Base-by-base conservation (phyloP, 2,888 invertebrate genomes). In the Acronicta aceris region DNA sequence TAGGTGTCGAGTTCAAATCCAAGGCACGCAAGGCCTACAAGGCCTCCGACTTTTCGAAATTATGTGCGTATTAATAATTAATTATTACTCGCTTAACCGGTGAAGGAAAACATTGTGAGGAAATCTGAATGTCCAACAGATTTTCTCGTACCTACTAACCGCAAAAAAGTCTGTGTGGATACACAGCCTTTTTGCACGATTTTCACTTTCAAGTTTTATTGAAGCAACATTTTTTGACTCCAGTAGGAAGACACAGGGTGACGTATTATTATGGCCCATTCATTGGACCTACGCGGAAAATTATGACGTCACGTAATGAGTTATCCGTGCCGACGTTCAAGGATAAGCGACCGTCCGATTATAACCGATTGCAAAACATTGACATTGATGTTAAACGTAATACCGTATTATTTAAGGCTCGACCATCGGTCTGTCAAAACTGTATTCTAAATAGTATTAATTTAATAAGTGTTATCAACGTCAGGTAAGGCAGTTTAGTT, bases 311-410 rank as follows among this genome's bases (percentile, higher is more conserved):
- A 58, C 51, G 17, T 67, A 56, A 74, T 59, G 64, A 53, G 16
- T 42, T 21, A 55, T 74, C 50, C 65, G 65, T 74, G 71, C 48
- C 50, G 38, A 46, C 40, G 33, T 47, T 62, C 61, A 71, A 61
- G 63, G 58, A 66, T 54, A 55, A 27, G 6, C 41, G 41, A 41
- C 59, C 41, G 61, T 30, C 48, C 33, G 43, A 52, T 30, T 60
- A 55, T 40, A 58, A 65, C 46, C 12, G 47, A 70, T 70, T 70
- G 74, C 70, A 57, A 70, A 70, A 70, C 70, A 25, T 57, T 70
- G 74, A 71, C 71, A 71, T 62, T 64, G 78, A 30, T 58, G 27
- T 36, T 33, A 41, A 70, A 49, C 62, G 57, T 70, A 41, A 57
- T 62, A 61, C 53, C n/a, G 56, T 57, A 47, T 25, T 36, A 36